phyloP scores from a whole-genome alignment of 2,797 vertebrate species.

The Onychomys arenicola region DNA sequence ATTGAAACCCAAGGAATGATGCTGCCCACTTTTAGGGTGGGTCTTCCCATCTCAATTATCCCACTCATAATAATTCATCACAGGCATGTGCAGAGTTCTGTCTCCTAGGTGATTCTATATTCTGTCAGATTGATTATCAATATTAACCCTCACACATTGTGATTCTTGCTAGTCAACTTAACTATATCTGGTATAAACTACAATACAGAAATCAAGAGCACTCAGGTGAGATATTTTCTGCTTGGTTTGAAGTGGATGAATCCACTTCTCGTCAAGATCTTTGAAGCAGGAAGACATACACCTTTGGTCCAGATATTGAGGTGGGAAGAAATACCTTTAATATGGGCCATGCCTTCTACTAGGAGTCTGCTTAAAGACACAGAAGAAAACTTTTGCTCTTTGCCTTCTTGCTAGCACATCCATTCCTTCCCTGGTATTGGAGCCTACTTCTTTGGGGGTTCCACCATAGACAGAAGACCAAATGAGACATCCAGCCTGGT shows the following conservation, averaged over 20 bases:
- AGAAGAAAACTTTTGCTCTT: neutral
- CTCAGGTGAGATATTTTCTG: neutral
- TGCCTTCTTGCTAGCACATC: neutral
- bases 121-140: neutral
- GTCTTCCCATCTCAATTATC: neutral
- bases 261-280: neutral
- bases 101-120: neutral
- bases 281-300: neutral
- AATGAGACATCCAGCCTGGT: neutral
- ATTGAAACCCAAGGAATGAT: neutral
- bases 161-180: neutral
- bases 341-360: neutral
- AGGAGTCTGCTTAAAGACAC: neutral
- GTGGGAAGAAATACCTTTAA: neutral
- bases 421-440: neutral
- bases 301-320: neutral
- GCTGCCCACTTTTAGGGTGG: neutral
- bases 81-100: neutral
- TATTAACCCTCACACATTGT: neutral
- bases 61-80: neutral
- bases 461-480: neutral
- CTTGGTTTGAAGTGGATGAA: neutral
- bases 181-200: neutral
- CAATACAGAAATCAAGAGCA: neutral
- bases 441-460: neutral